Base-by-base conservation (phyloP, 2,888 invertebrate genomes). In the Minunthozetes semirufus region DNA sequence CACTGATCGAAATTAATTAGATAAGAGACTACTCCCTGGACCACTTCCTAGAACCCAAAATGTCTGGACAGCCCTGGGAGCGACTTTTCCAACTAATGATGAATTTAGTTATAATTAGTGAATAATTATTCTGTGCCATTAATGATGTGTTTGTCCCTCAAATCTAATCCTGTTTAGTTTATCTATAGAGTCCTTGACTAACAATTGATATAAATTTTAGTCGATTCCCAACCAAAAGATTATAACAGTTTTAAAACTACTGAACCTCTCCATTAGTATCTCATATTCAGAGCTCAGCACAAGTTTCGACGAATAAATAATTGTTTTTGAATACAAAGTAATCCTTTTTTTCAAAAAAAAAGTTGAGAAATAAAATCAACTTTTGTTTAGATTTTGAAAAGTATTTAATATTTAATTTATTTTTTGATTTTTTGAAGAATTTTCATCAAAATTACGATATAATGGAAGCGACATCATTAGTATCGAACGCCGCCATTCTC, bases 401-500 rank as follows among this genome's bases (percentile, higher is more conserved):
- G 4, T 50, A n/a, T 50, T 17, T 50, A 50, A n/a, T n/a, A 50
- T 19, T n/a, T n/a, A 8, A 50, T 17, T 50, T n/a, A 9, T 33
- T 22, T 59, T n/a, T 19, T 53, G 17, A 11, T 25, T 59, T 19
- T n/a, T 22, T 11, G n/a, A 59, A 59, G 59, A 59, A 3, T 59
- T 59, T 59, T 59, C 29, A 4, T 22, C 29, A 29, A 27, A 27
- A 38, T 6, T 19, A 38, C 17, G 6, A 22, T 29, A 38, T 6
- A 38, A 66, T 66, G 66, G 38, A 66, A 38, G 15, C 38, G 38
- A 66, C 66, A 15, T 66, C 66, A 38, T n/a, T 66, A 19, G 38
- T 66, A 33, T 66, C 66, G 11, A 66, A 66, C 38, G 66, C 66
- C 4, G 19, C 66, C 11, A 66, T 66, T 38, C 79, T 81, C 17